Conservation (phyloP, 1,140 invertebrate genomes). For the Saccostrea cuccullata region DNA sequence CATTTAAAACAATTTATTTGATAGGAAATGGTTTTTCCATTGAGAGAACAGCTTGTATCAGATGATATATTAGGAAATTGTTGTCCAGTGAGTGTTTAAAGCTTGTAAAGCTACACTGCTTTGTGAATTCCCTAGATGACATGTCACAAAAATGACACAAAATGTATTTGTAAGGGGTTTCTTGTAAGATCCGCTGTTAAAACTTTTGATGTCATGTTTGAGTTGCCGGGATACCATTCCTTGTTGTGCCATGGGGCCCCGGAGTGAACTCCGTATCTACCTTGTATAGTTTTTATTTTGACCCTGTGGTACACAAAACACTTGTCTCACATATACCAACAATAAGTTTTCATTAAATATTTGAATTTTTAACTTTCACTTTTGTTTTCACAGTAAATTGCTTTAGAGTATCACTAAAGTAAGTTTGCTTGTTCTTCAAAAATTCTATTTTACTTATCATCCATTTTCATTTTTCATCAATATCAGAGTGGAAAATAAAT, state of each 20-base stretch:
- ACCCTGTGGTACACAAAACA: not conserved
- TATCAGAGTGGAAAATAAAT: slow-evolving; percentile 26
- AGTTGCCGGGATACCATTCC: not conserved
- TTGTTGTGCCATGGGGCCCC: not conserved
- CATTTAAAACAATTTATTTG: not conserved
- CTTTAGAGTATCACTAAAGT: not conserved
- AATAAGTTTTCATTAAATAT: too few relatives aligned
- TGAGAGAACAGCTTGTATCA: not conserved
- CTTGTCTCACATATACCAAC: not conserved
- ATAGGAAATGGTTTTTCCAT: not conserved
- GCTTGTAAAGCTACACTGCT: slow-evolving; percentile 1
- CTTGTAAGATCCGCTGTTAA: not conserved
- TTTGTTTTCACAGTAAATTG: slow-evolving; percentile 1
- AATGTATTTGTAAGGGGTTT: slow-evolving; percentile 22
- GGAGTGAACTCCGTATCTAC: not conserved
- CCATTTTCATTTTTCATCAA: not conserved
- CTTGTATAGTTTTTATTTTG: not conserved
- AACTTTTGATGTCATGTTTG: slow-evolving; percentile 24
- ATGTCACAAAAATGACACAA: slow-evolving; percentile 10
- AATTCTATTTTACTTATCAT: not conserved
- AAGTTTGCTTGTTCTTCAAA: slow-evolving; percentile 7
- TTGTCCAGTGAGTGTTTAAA: slow-evolving; percentile 1
- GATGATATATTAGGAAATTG: not conserved
- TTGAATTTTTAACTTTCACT: slow-evolving; percentile 8
- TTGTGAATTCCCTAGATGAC: slow-evolving; percentile 30